Evolutionary conservation across 1,140 invertebrate species (phyloP).

Genomic region (Reticulitermes speratus): DNA sequence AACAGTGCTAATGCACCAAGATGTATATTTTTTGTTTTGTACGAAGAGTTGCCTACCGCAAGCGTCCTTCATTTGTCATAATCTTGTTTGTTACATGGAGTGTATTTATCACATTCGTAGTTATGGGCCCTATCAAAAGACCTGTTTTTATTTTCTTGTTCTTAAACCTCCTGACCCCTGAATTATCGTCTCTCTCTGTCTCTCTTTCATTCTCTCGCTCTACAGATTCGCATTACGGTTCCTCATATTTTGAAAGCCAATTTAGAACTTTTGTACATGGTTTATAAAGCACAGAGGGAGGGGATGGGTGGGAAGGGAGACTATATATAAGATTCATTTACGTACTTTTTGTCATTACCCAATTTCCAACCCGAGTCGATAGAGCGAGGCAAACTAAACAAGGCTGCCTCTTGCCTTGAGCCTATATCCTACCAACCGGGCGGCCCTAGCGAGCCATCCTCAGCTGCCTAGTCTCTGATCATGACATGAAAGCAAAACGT

Average conservation of each 20-base stretch:
- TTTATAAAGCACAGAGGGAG: neutral
- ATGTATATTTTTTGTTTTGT: neutral
- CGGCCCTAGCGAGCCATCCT: neutral
- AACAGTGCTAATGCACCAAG: neutral
- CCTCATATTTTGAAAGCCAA: conserved; percentile 18
- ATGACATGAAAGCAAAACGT: no score
- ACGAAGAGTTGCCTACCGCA: neutral
- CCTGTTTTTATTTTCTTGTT: conserved; percentile 12
- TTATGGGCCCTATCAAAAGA: neutral
- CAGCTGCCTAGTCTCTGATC: neutral
- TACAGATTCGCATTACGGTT: conserved; percentile 4
- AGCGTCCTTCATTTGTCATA: conserved; percentile 9
- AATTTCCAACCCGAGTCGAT: conserved; percentile 15
- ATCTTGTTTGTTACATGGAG: neutral
- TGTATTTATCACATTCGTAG: conserved; percentile 6
- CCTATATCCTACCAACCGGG: neutral
- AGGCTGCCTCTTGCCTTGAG: conserved; percentile 7
- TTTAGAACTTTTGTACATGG: conserved; percentile 17
- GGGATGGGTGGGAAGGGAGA: neutral
- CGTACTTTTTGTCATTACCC: conserved; percentile 18
- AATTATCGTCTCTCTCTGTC: neutral
- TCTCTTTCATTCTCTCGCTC: neutral
- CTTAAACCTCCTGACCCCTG: conserved; percentile 8
- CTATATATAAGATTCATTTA: conserved; percentile 20
- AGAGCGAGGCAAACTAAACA: conserved; percentile 14